Base-by-base conservation (phyloP, 2,113 vertebrate species). In the Eolophus roseicapilla region DNA sequence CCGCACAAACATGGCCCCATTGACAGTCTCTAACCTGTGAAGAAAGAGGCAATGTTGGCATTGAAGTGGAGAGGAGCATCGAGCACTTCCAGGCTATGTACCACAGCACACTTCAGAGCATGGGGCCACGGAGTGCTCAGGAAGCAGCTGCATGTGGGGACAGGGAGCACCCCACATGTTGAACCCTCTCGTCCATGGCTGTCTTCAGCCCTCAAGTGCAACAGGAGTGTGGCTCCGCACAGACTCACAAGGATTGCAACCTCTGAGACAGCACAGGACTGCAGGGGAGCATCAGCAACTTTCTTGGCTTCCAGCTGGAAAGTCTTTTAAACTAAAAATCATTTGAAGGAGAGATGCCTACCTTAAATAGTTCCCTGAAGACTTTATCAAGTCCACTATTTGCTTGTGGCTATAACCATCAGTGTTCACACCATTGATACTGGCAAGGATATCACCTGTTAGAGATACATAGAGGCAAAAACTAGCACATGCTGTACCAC, bases 391-490 rank as follows among this genome's bases (percentile, higher is more conserved):
- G 77, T 98, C 97, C 21, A 99, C 98, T 14, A 99, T 98, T 55
- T 98, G 97, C 82, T 98, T 98, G 96, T 99, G 99, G 10, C 94
- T 98, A 25, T 97, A 98, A 0, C 99, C 99, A 90, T 99, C 98
- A 2, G 97, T 98, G 97, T 59, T 98, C 49, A 98, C 65, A 0
- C 98, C 98, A 4, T 99, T 99, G 94, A 99, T 98, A 24, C 97
- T 98, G 87, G 98, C 29, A 49, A 99, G 98, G 86, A 99, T 97
- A 59, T 99, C 98, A 21, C 99, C 99, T 99, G 86, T 37, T 19
- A 71, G 55, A 86, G 44, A 52, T 10, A 91, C 88, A 14, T 5
- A 23, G 37, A 78, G 92, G 69, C 2, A 17, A 37, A 50, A 37
- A 57, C 33, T 18, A 78, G 31, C 53, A 16, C 9, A 16, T 8